Conservation (phyloP, 2,888 invertebrate species). For the Phrixothrix hirtus region DNA sequence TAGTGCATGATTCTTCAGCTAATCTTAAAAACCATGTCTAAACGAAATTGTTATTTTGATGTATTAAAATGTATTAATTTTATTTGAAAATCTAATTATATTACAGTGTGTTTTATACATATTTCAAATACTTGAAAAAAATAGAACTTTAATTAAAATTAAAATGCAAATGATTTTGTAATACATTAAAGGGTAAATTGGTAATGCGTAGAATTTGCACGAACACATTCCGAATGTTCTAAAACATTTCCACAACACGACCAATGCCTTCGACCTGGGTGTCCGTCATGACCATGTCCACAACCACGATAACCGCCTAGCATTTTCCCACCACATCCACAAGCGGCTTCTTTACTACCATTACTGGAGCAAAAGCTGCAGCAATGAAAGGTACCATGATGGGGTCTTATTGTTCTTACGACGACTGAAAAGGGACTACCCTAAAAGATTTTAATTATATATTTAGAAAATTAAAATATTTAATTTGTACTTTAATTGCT, state of each 20-base stretch:
- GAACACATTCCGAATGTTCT: conserved; percentile 65
- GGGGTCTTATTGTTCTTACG: conserved; percentile 66
- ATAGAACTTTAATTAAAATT: too few species aligned
- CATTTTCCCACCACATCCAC: conserved; percentile 77
- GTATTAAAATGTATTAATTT: neutral
- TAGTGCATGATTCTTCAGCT: too few species aligned
- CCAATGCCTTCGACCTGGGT: conserved; percentile 81
- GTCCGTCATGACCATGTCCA: conserved; percentile 80
- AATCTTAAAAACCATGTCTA: too few species aligned
- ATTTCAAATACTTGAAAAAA: too few species aligned
- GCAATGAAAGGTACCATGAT: conserved; percentile 76
- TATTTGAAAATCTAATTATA: neutral
- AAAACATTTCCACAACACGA: conserved; percentile 75
- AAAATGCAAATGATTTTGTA: neutral
- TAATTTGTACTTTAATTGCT: conserved; percentile 68
- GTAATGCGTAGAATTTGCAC: conserved; percentile 57
- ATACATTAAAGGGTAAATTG: conserved; percentile 60
- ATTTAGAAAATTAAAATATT: conserved; percentile 6
- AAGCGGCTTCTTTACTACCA: conserved; percentile 68
- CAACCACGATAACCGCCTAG: conserved; percentile 75
- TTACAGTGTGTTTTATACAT: too few species aligned
- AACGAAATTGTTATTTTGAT: neutral
- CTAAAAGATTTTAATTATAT: conserved; percentile 50
- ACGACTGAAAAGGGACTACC: conserved; percentile 70
- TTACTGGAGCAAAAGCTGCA: conserved; percentile 82